These are phyloP conservation scores for Ernsta delagoae DNA, from an alignment of 2,888 invertebrate genomes.

Conservation along the genomic window DNA sequence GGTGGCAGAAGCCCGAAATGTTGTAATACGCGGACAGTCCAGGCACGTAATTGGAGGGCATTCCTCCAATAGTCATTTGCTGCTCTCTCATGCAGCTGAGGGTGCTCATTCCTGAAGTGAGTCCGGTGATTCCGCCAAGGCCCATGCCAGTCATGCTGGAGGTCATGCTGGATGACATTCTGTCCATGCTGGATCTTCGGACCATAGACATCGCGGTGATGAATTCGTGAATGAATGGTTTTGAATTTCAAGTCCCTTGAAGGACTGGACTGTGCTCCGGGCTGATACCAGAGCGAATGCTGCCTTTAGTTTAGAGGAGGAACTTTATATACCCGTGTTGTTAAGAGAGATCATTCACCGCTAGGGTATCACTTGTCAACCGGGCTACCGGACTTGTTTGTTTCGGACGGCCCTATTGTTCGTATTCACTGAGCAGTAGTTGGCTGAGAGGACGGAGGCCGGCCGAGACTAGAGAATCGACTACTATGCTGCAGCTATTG, in stretches of 20 bases:
- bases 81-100: slow-evolving; percentile 78
- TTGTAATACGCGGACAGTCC: slow-evolving; percentile 80
- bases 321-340: slow-evolving; percentile 63
- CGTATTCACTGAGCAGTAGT: slow-evolving; percentile 65
- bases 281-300: slow-evolving; percentile 77
- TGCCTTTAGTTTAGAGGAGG: slow-evolving; percentile 49
- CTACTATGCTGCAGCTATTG: slow-evolving; percentile 12
- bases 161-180: slow-evolving; percentile 82
- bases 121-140: slow-evolving; percentile 75
- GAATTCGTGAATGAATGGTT: slow-evolving; percentile 33
- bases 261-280: slow-evolving; percentile 72
- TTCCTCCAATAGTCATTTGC: slow-evolving; percentile 79
- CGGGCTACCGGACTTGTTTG: slow-evolving; percentile 62
- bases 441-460: slow-evolving; percentile 24
- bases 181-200: slow-evolving; percentile 77
- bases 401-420: slow-evolving; percentile 66
- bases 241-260: slow-evolving; percentile 50
- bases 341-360: slow-evolving; percentile 66
- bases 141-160: slow-evolving; percentile 83
- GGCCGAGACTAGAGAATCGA: slow-evolving; percentile 4
- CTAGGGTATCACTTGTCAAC: slow-evolving; percentile 67
- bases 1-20: slow-evolving; percentile 81
- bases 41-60: slow-evolving; percentile 82
- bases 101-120: slow-evolving; percentile 75
- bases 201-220: slow-evolving; percentile 61